phyloP scores from a whole-genome alignment of 2,888 invertebrate species.

The Amphipoea lucens region DNA sequence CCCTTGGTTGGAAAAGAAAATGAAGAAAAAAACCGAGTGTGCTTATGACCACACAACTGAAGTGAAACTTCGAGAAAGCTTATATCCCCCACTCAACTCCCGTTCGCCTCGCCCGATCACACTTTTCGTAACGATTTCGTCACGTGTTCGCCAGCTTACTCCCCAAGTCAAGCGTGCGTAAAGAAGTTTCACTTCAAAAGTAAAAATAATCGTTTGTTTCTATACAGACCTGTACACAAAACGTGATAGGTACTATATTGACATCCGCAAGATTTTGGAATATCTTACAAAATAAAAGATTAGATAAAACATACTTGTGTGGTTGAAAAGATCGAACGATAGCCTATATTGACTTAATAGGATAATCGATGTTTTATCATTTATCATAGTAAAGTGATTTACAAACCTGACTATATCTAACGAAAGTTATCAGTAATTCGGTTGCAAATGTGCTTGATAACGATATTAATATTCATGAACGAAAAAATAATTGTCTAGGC shows the following conservation, averaged over 20 bases:
- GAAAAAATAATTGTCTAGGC: not conserved
- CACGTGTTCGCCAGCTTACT: too few relatives aligned
- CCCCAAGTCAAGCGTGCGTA: too few relatives aligned
- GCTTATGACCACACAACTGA: too few relatives aligned
- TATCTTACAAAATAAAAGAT: conserved; percentile 42
- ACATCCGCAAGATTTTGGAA: conserved; percentile 8
- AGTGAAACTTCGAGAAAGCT: too few relatives aligned
- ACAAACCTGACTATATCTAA: conserved; percentile 27
- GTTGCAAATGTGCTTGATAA: conserved; percentile 32
- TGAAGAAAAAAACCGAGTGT: not conserved
- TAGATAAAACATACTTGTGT: conserved; percentile 14
- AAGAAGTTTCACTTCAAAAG: too few relatives aligned
- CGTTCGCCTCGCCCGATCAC: too few relatives aligned
- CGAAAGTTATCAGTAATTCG: conserved; percentile 38
- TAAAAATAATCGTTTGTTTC: not conserved
- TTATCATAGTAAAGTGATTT: conserved; percentile 56
- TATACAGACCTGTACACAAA: not conserved
- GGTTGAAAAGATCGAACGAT: conserved; percentile 43
- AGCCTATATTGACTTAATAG: conserved; percentile 31
- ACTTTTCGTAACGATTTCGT: too few relatives aligned
- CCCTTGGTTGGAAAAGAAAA: not conserved
- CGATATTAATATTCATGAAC: not conserved
- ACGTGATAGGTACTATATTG: not conserved
- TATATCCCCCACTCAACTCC: too few relatives aligned
- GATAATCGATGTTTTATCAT: conserved; percentile 54